Evolutionary conservation across 2,888 invertebrate species (phyloP), one percentile per base, ranked within the genome.

Genomic region (Apeira syringaria): DNA sequence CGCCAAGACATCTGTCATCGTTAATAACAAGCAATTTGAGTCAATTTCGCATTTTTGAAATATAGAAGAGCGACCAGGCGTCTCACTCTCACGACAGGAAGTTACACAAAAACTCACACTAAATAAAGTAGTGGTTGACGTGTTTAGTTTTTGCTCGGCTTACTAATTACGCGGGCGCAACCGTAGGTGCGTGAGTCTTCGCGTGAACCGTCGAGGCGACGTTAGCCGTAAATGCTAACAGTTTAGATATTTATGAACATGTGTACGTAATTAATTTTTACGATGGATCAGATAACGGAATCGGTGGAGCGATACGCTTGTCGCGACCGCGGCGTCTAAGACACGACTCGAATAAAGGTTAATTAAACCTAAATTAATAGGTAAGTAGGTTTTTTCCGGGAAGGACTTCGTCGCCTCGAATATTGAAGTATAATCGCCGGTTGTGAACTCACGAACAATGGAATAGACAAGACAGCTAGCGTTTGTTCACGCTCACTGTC

Each of bases 221-320:
- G 80, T 76, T 79, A 72, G 65, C 75, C 68, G 81, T 80, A 81
- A 84, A 83, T 76, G 82, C 79, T 77, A 80, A 73, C 81, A 81
- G 80, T 79, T 84, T 77, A 82, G 84, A 87, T 85, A 83, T 86
- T 85, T 86, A 84, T 81, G 82, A 86, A 87, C 87, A 87, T 85
- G 80, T 87, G 87, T 87, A 85, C 72, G 83, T 84, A 88, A 88
- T 87, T 87, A 88, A 86, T 87, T 84, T 88, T 88, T 86, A 87
- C 83, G 82, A 81, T 74, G 80, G 79, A 85, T 87, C 87, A 76
- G 87, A 87, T 88, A 86, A 79, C 77, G 69, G 71, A 68, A 68
- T 70, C 78, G 76, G 67, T 77, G 73, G 79, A 80, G 76, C 79
- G 84, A 80, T 82, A 83, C 80, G 82, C 72, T 74, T 77, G 82